phyloP scores from a whole-genome alignment of 2,888 invertebrate genomes.

The Molanna angustata region DNA sequence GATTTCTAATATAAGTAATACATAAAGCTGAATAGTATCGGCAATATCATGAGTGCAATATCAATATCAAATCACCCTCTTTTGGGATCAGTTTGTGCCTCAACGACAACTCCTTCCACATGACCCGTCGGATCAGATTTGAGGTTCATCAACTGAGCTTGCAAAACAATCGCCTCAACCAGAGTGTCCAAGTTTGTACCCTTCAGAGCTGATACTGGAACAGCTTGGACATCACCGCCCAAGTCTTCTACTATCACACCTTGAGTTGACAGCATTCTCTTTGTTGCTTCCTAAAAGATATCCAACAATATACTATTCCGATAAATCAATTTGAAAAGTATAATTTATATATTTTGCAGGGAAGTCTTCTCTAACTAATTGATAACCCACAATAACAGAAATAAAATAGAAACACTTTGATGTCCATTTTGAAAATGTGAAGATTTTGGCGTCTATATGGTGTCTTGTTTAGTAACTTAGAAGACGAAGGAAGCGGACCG shows the following conservation, averaged over 20 bases:
- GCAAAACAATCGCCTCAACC: constrained; percentile 78
- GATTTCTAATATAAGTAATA: no score
- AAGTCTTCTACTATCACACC: constrained; percentile 81
- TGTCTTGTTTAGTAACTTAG: no score
- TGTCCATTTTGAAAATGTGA: background rate
- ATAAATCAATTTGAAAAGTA: background rate
- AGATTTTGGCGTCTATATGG: no score
- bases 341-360: background rate
- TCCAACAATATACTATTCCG: background rate
- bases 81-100: constrained; percentile 69
- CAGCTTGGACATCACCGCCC: constrained; percentile 90
- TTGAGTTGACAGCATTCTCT: constrained; percentile 70
- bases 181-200: constrained; percentile 73
- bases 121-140: constrained; percentile 78
- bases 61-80: constrained; percentile 64
- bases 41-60: no score
- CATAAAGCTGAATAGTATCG: no score
- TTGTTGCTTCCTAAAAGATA: constrained; percentile 45
- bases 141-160: constrained; percentile 86
- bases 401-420: background rate
- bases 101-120: constrained; percentile 89
- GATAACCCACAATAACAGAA: background rate
- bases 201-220: constrained; percentile 89
- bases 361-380: background rate
- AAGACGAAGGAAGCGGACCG: no score